A percentile compares a stretch with the other conserved stretches of the same genome.
phyloP scores from a whole-genome alignment of 2,113 vertebrate genomes.

The Triplophysa dalaica region DNA sequence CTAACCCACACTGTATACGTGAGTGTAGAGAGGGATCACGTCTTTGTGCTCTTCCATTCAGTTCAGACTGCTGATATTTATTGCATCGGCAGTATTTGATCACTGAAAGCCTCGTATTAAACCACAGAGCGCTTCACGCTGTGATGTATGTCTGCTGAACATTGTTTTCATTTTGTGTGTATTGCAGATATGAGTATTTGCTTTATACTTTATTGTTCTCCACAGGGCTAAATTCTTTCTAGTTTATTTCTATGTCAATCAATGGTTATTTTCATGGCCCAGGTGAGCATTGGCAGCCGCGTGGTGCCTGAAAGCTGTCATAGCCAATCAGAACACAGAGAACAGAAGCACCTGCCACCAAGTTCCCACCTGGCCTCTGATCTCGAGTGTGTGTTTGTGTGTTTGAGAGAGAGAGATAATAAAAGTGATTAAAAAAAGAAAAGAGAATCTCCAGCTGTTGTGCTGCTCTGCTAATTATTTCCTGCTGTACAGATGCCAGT shows the following conservation, averaged over 20 bases:
- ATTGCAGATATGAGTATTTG: too few relatives aligned
- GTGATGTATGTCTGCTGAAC: slow-evolving; percentile 18
- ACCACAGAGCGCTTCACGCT: background rate
- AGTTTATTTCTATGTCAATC: background rate
- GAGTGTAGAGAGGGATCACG: background rate
- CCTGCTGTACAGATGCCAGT: slow-evolving; percentile 1
- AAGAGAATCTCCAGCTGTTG: slow-evolving; percentile 15
- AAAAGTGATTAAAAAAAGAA: background rate
- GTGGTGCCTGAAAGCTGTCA: slow-evolving; percentile 32
- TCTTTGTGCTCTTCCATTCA: slow-evolving; percentile 14
- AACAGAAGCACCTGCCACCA: slow-evolving; percentile 29
- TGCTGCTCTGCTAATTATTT: slow-evolving; percentile 22
- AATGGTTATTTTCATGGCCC: slow-evolving; percentile 4
- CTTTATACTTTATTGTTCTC: background rate
- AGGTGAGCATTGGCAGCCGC: slow-evolving; percentile 23
- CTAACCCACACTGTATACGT: background rate
- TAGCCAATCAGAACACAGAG: slow-evolving; percentile 25
- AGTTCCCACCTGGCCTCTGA: slow-evolving; percentile 26
- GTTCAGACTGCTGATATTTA: slow-evolving; percentile 17
- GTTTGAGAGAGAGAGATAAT: background rate
- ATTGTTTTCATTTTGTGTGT: slow-evolving; percentile 6
- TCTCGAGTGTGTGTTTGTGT: slow-evolving; percentile 13
- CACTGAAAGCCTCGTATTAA: slow-evolving; percentile 5
- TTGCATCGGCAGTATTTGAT: slow-evolving; percentile 21
- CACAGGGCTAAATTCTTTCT: background rate